These are phyloP conservation scores for Bombus balteatus DNA, from an alignment of 1,140 invertebrate genomes.

Conservation along the genomic window DNA sequence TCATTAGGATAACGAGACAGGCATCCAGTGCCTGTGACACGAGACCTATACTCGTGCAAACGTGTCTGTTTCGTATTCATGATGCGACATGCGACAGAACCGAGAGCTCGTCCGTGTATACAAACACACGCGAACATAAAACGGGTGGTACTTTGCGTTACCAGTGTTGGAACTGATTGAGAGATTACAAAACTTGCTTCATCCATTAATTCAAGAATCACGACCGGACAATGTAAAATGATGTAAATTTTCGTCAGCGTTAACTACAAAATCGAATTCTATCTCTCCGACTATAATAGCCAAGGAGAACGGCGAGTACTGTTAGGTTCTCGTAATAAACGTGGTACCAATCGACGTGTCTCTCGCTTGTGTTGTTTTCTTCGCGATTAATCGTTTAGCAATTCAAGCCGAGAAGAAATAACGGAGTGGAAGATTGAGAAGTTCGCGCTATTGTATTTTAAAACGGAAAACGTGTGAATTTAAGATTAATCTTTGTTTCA, in stretches of 20 bases:
- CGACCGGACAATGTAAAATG: neutral
- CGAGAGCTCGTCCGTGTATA: neutral
- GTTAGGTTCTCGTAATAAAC: constrained; percentile 34
- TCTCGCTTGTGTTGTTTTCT: neutral
- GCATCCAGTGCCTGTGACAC: constrained; percentile 41
- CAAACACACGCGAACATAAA: neutral
- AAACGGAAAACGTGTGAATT: neutral
- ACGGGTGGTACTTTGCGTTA: constrained; percentile 8
- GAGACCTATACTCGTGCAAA: constrained; percentile 5
- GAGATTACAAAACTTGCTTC: constrained; percentile 33
- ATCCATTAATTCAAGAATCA: constrained; percentile 10
- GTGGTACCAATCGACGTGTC: constrained; percentile 23
- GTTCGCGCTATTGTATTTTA: neutral
- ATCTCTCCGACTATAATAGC: neutral
- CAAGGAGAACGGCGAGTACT: neutral
- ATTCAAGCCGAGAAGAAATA: neutral
- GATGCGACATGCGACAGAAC: neutral
- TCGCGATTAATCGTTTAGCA: constrained; percentile 15
- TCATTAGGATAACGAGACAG: constrained; percentile 62
- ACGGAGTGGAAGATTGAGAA: neutral
- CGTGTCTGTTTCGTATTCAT: constrained; percentile 49
- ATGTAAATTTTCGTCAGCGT: neutral
- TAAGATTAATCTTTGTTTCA: neutral
- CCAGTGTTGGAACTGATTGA: constrained; percentile 26
- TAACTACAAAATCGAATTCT: neutral